Conservation (phyloP, 2,113 vertebrate genomes). For the Chaetodon auriga region DNA sequence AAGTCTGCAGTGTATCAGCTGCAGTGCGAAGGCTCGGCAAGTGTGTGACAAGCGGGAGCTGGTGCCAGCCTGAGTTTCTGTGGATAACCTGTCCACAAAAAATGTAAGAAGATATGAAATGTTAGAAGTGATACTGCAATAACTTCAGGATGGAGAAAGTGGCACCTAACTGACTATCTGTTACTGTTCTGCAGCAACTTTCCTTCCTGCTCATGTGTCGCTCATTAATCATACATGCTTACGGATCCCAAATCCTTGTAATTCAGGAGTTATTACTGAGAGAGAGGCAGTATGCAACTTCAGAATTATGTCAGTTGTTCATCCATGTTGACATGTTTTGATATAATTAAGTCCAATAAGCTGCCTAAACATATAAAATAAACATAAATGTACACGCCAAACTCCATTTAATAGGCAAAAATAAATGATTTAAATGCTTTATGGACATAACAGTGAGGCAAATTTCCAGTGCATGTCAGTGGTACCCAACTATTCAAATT, state of each 20-base stretch:
- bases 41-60: constrained; percentile 8
- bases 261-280: constrained; percentile 1
- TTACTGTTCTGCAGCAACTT: constrained; percentile 30
- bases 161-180: neutral
- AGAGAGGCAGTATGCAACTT: neutral
- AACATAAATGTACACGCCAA: neutral
- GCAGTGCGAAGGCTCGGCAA: constrained; percentile 18
- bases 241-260: constrained; percentile 11
- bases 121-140: neutral
- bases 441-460: neutral
- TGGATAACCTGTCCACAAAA: constrained; percentile 1
- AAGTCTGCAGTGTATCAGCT: constrained; percentile 38
- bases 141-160: constrained; percentile 25
- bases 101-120: constrained; percentile 8
- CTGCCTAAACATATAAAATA: neutral
- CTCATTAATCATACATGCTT: neutral
- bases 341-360: neutral
- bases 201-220: constrained; percentile 19
- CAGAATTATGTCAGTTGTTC: neutral
- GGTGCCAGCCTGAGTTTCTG: constrained; percentile 4
- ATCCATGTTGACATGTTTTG: constrained; percentile 23
- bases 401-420: neutral
- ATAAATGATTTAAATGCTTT: neutral
- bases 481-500: neutral
- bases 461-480: neutral